phyloP scores from a whole-genome alignment of 2,113 vertebrate species.

The Rhynchomys soricoides region DNA sequence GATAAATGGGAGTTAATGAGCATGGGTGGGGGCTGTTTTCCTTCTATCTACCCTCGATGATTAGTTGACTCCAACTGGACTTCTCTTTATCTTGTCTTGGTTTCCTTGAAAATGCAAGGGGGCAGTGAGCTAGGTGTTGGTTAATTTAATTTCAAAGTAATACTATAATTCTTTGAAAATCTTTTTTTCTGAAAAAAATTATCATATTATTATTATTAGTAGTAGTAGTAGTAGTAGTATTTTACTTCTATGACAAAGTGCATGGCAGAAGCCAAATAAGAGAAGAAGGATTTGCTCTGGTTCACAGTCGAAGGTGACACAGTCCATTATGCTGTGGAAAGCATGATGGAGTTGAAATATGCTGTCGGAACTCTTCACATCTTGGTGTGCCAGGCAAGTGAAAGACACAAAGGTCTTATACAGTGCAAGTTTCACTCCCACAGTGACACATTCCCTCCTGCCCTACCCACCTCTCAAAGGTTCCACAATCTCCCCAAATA shows the following conservation, averaged over 20 bases:
- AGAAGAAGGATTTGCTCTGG: background rate
- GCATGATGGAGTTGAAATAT: too few species aligned
- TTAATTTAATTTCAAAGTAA: background rate
- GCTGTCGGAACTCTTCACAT: background rate
- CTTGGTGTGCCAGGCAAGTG: background rate
- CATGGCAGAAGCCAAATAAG: background rate
- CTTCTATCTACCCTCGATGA: background rate
- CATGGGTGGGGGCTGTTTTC: background rate
- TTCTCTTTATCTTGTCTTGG: background rate
- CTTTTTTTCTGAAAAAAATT: background rate
- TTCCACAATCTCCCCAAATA: background rate
- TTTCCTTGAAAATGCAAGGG: background rate
- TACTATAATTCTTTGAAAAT: background rate
- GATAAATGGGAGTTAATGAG: background rate
- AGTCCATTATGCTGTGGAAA: background rate
- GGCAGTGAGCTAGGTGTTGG: too few species aligned
- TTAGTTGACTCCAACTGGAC: background rate
- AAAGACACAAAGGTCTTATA: background rate
- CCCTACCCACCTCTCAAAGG: background rate
- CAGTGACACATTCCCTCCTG: background rate
- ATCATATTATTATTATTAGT: background rate
- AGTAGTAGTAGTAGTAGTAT: too few species aligned
- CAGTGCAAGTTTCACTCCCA: background rate
- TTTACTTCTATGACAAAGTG: background rate
- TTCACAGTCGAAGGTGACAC: background rate